phyloP scores from a whole-genome alignment of 2,113 vertebrate species.

The Menura novaehollandiae region DNA sequence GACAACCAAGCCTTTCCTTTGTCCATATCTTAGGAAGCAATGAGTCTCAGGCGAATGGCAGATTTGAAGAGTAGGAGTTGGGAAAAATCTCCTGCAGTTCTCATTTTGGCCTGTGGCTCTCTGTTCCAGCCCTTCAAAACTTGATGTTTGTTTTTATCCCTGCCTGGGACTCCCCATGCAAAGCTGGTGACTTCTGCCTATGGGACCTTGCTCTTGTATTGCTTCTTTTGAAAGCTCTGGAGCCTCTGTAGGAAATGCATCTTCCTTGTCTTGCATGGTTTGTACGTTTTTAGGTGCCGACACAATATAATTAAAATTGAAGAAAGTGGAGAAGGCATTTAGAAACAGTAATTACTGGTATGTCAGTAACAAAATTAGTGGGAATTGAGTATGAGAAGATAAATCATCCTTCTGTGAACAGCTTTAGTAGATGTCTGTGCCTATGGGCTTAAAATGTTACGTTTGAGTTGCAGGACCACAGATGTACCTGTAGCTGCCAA shows the following conservation, averaged over 20 bases:
- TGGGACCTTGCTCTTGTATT: neutral
- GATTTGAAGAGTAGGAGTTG: too few species aligned
- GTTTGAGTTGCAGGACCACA: neutral
- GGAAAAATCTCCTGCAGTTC: neutral
- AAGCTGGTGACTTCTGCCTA: neutral
- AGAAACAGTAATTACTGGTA: conserved; percentile 24
- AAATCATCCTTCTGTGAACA: neutral
- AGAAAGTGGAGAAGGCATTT: neutral
- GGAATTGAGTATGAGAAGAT: conserved; percentile 6
- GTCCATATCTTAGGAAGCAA: neutral
- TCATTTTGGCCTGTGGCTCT: neutral
- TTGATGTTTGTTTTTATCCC: neutral
- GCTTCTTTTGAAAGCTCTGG: neutral
- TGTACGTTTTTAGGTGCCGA: conserved; percentile 2
- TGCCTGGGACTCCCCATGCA: neutral
- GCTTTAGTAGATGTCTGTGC: neutral
- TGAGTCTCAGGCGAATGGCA: neutral
- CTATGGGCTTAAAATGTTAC: neutral
- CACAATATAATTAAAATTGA: conserved; percentile 42
- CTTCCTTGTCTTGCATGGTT: neutral
- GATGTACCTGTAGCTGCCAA: neutral
- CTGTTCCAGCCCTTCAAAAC: neutral
- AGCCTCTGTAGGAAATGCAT: neutral
- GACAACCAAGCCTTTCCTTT: neutral
- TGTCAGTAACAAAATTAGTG: conserved; percentile 3